Percentiles rank a stretch among this genome's conserved stretches.
Evolutionary conservation across 2,113 vertebrate species (phyloP).

Genomic region (Clarias macrocephalus): DNA sequence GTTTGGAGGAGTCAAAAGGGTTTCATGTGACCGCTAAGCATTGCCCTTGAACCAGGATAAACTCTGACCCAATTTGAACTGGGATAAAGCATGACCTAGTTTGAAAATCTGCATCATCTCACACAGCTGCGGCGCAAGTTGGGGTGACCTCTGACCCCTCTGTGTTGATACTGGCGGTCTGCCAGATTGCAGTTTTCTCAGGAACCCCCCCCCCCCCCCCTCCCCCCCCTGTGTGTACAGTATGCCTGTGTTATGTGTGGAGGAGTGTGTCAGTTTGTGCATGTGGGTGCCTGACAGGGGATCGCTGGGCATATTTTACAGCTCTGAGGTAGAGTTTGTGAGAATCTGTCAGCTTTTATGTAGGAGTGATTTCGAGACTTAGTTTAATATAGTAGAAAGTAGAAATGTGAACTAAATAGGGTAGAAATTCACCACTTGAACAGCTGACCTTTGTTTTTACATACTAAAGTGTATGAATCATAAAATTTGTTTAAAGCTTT

Average conservation of each 20-base stretch:
- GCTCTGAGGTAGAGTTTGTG: conserved; percentile 36
- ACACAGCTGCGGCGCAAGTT: conserved; percentile 59
- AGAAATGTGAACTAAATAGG: conserved; percentile 42
- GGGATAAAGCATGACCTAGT: conserved; percentile 69
- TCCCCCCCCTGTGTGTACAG: neutral
- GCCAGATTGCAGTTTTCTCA: conserved; percentile 66
- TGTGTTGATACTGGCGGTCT: conserved; percentile 67
- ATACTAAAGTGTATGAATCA: conserved; percentile 28
- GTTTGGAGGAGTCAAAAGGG: conserved; percentile 53
- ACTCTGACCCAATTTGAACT: conserved; percentile 54
- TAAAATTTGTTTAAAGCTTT: neutral
- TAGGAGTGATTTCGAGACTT: conserved; percentile 26
- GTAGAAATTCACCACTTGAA: conserved; percentile 36
- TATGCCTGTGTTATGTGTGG: conserved; percentile 43
- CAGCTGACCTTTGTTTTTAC: conserved; percentile 19
- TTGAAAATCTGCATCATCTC: conserved; percentile 60
- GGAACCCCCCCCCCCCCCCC: conserved; percentile 17
- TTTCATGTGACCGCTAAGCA: conserved; percentile 64
- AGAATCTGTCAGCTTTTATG: conserved; percentile 43
- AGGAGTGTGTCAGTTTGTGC: conserved; percentile 47
- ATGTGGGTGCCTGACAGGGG: conserved; percentile 46
- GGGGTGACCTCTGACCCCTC: conserved; percentile 62
- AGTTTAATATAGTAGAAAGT: conserved; percentile 42
- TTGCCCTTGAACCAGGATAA: conserved; percentile 58
- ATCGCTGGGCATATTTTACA: conserved; percentile 50